Conservation (phyloP, 2,888 invertebrate genomes). For the Cephalotes varians region DNA sequence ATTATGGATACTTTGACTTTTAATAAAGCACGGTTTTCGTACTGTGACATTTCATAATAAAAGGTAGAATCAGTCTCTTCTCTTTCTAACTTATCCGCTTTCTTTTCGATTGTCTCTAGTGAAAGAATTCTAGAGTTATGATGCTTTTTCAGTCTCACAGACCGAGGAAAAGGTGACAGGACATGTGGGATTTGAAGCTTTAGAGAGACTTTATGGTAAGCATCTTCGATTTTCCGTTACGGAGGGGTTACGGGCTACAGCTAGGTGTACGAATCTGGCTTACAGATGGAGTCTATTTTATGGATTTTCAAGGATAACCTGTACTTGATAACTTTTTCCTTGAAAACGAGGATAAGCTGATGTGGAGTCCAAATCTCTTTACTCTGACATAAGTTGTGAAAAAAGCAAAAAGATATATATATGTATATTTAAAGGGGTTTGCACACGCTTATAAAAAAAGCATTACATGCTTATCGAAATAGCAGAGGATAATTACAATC, state of each 20-base stretch:
- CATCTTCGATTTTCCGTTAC: conserved; percentile 85
- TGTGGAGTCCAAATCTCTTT: conserved; percentile 63
- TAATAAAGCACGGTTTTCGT: conserved; percentile 37
- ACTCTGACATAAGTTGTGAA: conserved; percentile 44
- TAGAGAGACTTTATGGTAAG: conserved; percentile 84
- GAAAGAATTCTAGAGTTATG: conserved; percentile 16
- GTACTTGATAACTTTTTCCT: conserved; percentile 76
- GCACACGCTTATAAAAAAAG: too few relatives aligned
- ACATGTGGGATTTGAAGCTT: conserved; percentile 80
- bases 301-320: conserved; percentile 80
- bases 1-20: conserved; percentile 42
- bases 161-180: conserved; percentile 71
- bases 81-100: conserved; percentile 18
- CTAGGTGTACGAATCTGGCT: conserved; percentile 72
- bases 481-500: background rate
- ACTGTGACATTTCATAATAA: conserved; percentile 60
- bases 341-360: conserved; percentile 68
- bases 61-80: conserved; percentile 19
- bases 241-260: conserved; percentile 80
- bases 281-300: conserved; percentile 76
- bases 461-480: background rate
- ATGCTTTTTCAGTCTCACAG: conserved; percentile 76
- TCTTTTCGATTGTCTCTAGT: background rate
- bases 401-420: background rate
- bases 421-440: background rate